Evolutionary conservation across 2,797 vertebrate species (phyloP), one percentile per base, ranked within the genome.

Genomic region (Astyanax mexicanus): DNA sequence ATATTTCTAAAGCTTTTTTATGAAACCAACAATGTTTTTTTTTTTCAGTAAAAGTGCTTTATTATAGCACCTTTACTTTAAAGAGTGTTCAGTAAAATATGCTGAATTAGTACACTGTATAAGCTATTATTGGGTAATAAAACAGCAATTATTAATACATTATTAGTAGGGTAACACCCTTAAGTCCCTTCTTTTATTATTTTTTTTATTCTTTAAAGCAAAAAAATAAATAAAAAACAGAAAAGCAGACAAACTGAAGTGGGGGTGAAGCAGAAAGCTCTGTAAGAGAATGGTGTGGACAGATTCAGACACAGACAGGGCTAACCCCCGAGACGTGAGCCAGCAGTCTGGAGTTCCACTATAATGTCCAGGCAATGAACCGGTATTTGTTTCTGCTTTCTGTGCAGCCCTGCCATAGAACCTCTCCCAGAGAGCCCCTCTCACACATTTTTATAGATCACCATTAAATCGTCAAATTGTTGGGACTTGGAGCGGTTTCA

Each of bases 381-480:
- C 44, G 27, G 60, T 74, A 45, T 61, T 51, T 75, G 65, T 51
- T 68, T 68, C 38, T 68, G 45, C 65, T 49, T 55, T 71, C 71
- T 66, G 77, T 42, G 54, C 55, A 77, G 66, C 68, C 49, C 51
- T 69, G 79, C 75, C 73, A 32, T 69, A 76, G 67, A 37, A n/a
- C 65, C 64, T 74, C 74, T 77, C 81, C 81, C 77, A 38, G 38
- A 69, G 77, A 82, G 84, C 74, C 69, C 80, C 76, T 78, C 81
- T 85, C 81, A 81, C 79, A 76, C 81, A 64, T 67, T 85, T 87
- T 87, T 84, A 85, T 85, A 84, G 84, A 83, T 81, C 78, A 80
- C 83, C 80, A 84, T 85, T 87, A 87, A 86, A 87, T 86, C 81
- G 74, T 87, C 86, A 86, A 82, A 87, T 87, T 83, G 84, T 85